phyloP scores from a whole-genome alignment of 2,888 invertebrate species.

The Pharmacophagus antenor region DNA sequence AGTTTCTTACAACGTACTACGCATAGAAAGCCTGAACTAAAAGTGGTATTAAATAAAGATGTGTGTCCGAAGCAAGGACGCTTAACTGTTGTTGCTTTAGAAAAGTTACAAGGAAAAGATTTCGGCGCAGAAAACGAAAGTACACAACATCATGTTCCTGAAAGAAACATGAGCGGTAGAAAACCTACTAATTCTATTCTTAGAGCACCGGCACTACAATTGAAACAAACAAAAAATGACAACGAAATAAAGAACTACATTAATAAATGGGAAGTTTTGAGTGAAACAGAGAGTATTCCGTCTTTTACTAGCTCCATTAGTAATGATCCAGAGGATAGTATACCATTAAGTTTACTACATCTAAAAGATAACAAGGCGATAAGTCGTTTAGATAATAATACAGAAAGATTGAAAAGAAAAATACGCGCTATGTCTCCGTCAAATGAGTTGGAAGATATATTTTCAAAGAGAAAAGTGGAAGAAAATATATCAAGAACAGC shows the following conservation, averaged over 20 bases:
- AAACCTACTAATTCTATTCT: constrained; percentile 60
- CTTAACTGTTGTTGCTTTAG: constrained; percentile 82
- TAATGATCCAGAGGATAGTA: constrained; percentile 81
- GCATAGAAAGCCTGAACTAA: constrained; percentile 68
- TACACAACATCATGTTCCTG: constrained; percentile 43
- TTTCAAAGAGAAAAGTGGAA: constrained; percentile 66
- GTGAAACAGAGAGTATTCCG: constrained; percentile 82
- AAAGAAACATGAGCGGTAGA: constrained; percentile 47
- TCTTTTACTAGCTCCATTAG: constrained; percentile 70
- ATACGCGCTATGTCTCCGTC: constrained; percentile 81
- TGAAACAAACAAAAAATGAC: constrained; percentile 66
- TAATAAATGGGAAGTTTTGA: constrained; percentile 81
- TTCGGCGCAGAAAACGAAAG: constrained; percentile 49
- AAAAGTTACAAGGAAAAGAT: constrained; percentile 80
- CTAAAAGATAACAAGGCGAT: constrained; percentile 59
- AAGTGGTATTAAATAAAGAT: constrained; percentile 75
- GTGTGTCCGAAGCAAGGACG: constrained; percentile 78
- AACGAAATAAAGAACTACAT: constrained; percentile 67
- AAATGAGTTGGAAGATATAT: constrained; percentile 80
- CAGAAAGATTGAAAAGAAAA: constrained; percentile 77
- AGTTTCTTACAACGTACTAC: constrained; percentile 83
- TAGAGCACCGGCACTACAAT: constrained; percentile 68
- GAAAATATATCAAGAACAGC: constrained; percentile 61
- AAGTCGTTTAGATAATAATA: constrained; percentile 59
- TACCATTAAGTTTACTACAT: constrained; percentile 76